phyloP scores from a whole-genome alignment of 2,797 vertebrate species.

The Leptatherina wallacei region DNA sequence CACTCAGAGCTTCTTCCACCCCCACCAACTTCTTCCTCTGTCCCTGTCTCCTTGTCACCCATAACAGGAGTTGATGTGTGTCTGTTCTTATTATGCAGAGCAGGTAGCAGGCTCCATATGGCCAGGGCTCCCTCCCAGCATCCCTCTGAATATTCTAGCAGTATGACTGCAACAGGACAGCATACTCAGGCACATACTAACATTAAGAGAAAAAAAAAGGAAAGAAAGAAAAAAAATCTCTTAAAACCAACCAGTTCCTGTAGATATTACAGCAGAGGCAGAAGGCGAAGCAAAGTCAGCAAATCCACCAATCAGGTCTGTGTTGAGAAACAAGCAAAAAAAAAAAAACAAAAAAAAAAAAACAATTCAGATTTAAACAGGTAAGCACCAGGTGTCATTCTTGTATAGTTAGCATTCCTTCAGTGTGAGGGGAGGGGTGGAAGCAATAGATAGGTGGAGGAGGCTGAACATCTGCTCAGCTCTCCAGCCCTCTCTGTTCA shows the following conservation, averaged over 20 bases:
- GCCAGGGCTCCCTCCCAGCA: slow-evolving; percentile 79
- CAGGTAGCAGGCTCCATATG: slow-evolving; percentile 91
- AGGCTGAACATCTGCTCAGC: slow-evolving; percentile 92
- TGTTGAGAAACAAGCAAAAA: slow-evolving; percentile 54
- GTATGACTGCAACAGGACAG: slow-evolving; percentile 70
- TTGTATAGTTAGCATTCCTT: slow-evolving; percentile 74
- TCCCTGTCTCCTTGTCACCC: slow-evolving; percentile 85
- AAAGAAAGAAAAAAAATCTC: slow-evolving; percentile 21
- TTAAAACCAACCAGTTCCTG: slow-evolving; percentile 85
- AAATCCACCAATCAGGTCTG: slow-evolving; percentile 91
- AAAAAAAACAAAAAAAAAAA: neutral
- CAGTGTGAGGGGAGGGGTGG: slow-evolving; percentile 75
- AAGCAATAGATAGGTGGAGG: slow-evolving; percentile 73
- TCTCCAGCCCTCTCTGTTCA: slow-evolving; percentile 90
- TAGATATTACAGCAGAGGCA: slow-evolving; percentile 85
- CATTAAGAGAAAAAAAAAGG: neutral
- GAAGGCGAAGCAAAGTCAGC: slow-evolving; percentile 90
- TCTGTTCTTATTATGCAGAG: slow-evolving; percentile 92
- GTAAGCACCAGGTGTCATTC: slow-evolving; percentile 68
- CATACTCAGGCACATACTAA: slow-evolving; percentile 50
- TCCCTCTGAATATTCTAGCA: slow-evolving; percentile 83
- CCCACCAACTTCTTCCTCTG: slow-evolving; percentile 67
- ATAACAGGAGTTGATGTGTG: slow-evolving; percentile 90
- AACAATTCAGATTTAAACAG: slow-evolving; percentile 50
- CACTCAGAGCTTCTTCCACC: slow-evolving; percentile 57